Base-by-base conservation (phyloP, 2,797 vertebrate genomes). In the Syndactyla subalaris region DNA sequence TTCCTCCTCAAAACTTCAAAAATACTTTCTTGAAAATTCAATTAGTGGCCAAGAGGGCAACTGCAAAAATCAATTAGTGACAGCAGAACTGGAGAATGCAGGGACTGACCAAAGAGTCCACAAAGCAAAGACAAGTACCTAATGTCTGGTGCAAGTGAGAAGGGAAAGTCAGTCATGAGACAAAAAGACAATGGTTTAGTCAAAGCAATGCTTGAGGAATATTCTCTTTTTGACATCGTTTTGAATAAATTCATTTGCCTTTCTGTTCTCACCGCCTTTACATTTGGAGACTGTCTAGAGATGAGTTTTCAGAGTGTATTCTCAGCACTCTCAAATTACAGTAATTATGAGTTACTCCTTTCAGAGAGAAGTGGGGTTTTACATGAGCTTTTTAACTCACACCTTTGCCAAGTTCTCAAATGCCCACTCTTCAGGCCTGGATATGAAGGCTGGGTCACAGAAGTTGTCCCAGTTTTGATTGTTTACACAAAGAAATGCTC, bases 271-370 rank as follows among this genome's bases (percentile, higher is more conserved):
- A 43, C 26, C 38, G 27, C 55, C 29, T 89, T 85, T 48, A 63
- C 14, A 65, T 85, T 93, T 89, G 46, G 39, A 85, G 46, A 46
- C 62, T 83, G 88, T 71, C 85, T 80, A 75, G 61, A 93, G 29
- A 85, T 77, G 61, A 85, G 38, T 77, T 89, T 92, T 85, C 43
- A 85, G 65, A 85, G 24, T 23, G 46, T 14, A 57, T 15, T 73
- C 63, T 89, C 73, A 81, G 74, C 39, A 70, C 30, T 49, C 66
- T 74, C 79, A 84, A 77, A 92, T 89, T 74, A 72, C 70, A 77
- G 34, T 55, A 74, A 92, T 59, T 90, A 73, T 55, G 43, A 80
- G 94, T 83, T 87, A 77, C 43, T 92, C 51, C 71, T 91, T 94
- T 89, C 62, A 93, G 76, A 68, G 2, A 81, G 38, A 94, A 90